Base-by-base conservation (phyloP, 2,797 vertebrate genomes). In the Cryptoprocta ferox region DNA sequence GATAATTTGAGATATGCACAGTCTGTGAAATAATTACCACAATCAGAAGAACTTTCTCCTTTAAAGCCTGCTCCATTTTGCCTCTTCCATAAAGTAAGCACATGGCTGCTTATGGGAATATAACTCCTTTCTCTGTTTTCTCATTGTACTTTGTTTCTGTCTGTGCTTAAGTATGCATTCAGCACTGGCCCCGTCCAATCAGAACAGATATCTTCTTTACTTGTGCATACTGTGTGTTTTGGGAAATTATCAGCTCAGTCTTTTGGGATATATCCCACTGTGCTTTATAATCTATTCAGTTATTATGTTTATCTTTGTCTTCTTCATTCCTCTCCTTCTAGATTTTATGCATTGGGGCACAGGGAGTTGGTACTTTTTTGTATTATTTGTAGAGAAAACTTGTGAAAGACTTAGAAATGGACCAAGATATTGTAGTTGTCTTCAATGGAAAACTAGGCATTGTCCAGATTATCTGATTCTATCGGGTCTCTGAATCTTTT, bases 401-500 rank as follows among this genome's bases (percentile, higher is more conserved):
- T 95, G 63, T 56, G 18, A 94, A 97, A 92, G 71, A 86, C 63
- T 81, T 80, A 37, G 59, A 92, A 94, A 79, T 50, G n/a, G 15
- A 53, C 35, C 56, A 37, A 48, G 91, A 82, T 92, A 94, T 80
- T 70, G 37, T 65, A 12, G 30, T 56, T 82, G 37, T 89, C 65
- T 80, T 96, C 45, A 89, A 4, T 53, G 48, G 84, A 92, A 96
- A 88, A 86, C 21, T 75, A 30, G 78, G 18, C 59, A 81, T 85
- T 91, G 35, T 91, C 68, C 42, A 81, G 71, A 56, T 85, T 84
- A 78, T 70, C 81, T 82, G 78, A 85, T 89, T 93, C 66, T 89
- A 1, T 78, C 3, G 3, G 6, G 32, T 79, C 19, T 90, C 37
- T 95, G 53, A 82, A 66, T 80, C 70, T 92, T 84, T 94, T 81